Evolutionary conservation across 1,140 invertebrate species (phyloP).

Genomic region (Lepidotrigona ventralis): DNA sequence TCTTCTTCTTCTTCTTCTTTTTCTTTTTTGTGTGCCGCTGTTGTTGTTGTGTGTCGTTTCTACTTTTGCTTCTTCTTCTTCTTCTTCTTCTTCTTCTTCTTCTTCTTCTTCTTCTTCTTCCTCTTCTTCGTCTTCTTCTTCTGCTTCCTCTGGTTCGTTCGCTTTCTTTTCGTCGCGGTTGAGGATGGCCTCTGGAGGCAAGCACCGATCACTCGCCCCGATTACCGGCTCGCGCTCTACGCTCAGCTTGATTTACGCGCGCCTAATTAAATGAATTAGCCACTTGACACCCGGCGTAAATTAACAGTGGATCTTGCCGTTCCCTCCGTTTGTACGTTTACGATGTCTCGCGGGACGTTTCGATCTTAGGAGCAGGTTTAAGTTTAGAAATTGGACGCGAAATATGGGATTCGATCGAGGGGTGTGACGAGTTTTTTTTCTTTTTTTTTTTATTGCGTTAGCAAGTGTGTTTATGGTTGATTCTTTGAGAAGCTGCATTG

Average conservation of each 20-base stretch:
- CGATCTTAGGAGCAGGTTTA: neutral
- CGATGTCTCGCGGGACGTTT: neutral
- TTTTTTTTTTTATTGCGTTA: too few relatives aligned
- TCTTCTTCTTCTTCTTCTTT: neutral
- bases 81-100: neutral
- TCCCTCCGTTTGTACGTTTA: slow-evolving; percentile 13
- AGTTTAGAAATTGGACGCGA: neutral
- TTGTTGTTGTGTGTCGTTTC: neutral
- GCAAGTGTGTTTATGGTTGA: too few relatives aligned
- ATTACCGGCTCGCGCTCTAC: slow-evolving; percentile 16
- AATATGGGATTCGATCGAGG: too few relatives aligned
- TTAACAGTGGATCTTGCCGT: slow-evolving; percentile 31
- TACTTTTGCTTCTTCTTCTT: neutral
- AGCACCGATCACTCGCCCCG: slow-evolving; percentile 3
- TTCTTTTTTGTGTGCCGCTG: neutral
- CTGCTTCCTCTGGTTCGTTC: neutral
- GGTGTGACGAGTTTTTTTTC: too few relatives aligned
- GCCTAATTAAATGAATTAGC: slow-evolving; percentile 45
- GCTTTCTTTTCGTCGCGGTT: neutral
- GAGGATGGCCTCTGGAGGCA: neutral
- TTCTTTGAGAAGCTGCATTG: too few relatives aligned
- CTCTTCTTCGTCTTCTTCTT: neutral
- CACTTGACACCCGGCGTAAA: slow-evolving; percentile 37
- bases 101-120: neutral
- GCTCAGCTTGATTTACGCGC: slow-evolving; percentile 33